These are phyloP conservation scores for Neodon shergylaensis DNA, from an alignment of 2,113 vertebrate genomes.

Conservation along the genomic window DNA sequence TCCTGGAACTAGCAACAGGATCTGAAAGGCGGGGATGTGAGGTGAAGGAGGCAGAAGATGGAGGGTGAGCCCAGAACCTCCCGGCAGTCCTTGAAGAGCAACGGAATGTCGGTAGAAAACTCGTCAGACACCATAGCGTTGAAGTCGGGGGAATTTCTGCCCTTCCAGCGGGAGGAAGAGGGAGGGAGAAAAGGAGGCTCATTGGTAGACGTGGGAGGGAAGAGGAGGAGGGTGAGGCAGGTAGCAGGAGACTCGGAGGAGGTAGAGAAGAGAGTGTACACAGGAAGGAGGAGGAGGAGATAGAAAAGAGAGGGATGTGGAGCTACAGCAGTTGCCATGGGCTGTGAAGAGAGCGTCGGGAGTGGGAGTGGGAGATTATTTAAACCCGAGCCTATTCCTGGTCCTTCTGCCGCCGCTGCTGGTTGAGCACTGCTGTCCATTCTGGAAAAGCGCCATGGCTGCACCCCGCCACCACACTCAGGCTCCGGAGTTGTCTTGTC, in stretches of 20 bases:
- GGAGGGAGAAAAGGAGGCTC: neutral
- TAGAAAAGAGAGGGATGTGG: too few species aligned
- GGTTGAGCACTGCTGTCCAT: too few species aligned
- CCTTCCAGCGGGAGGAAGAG: neutral
- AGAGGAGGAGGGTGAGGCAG: neutral
- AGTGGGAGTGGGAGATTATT: neutral
- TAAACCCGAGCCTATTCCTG: neutral
- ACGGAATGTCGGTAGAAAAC: neutral
- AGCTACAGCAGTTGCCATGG: too few species aligned
- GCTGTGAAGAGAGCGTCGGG: neutral
- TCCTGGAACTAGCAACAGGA: neutral
- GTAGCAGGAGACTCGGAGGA: neutral
- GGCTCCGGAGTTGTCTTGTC: neutral
- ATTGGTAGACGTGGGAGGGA: neutral
- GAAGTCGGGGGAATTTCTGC: neutral
- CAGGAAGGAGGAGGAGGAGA: neutral
- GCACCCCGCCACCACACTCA: neutral
- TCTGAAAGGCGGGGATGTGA: neutral
- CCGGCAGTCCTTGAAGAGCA: neutral
- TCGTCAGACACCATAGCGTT: neutral
- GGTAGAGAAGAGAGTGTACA: neutral
- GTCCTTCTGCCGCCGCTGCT: neutral
- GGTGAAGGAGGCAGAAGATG: neutral
- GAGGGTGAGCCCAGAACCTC: neutral
- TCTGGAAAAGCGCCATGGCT: neutral